Evolutionary conservation across 2,888 invertebrate genomes (phyloP).

Genomic region (Callyntrura guangdongensis): DNA sequence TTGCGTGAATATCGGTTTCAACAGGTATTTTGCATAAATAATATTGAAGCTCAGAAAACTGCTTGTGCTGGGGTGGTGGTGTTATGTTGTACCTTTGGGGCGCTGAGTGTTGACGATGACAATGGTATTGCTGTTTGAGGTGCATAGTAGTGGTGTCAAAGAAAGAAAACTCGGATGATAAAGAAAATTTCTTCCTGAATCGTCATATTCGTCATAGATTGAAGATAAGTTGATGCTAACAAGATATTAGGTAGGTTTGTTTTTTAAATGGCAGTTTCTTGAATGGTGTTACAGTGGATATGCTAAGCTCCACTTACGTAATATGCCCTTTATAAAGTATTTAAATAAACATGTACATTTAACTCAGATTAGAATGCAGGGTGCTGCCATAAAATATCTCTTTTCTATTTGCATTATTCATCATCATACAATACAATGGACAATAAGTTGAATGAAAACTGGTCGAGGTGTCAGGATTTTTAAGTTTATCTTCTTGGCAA

Average conservation of each 20-base stretch:
- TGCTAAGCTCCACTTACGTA: neutral
- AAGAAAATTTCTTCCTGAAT: neutral
- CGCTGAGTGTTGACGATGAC: too few relatives aligned
- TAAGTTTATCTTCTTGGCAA: neutral
- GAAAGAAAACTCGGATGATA: neutral
- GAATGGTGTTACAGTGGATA: neutral
- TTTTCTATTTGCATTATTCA: neutral
- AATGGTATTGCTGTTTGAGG: too few relatives aligned
- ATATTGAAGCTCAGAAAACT: neutral
- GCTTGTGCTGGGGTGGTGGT: neutral
- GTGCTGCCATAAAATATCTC: neutral
- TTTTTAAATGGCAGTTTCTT: too few relatives aligned
- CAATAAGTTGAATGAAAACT: neutral
- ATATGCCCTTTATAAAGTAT: too few relatives aligned
- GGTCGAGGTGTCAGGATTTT: neutral
- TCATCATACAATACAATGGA: too few relatives aligned
- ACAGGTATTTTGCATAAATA: slow-evolving; percentile 23
- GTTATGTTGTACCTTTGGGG: neutral
- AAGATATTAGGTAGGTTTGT: neutral
- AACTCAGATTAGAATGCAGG: neutral
- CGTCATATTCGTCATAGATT: neutral
- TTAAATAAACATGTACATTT: neutral
- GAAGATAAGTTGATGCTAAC: neutral
- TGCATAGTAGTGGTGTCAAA: too few relatives aligned
- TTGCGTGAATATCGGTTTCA: slow-evolving; percentile 6